Base-by-base conservation (phyloP, 2,113 vertebrate genomes). In the Struthio camelus region DNA sequence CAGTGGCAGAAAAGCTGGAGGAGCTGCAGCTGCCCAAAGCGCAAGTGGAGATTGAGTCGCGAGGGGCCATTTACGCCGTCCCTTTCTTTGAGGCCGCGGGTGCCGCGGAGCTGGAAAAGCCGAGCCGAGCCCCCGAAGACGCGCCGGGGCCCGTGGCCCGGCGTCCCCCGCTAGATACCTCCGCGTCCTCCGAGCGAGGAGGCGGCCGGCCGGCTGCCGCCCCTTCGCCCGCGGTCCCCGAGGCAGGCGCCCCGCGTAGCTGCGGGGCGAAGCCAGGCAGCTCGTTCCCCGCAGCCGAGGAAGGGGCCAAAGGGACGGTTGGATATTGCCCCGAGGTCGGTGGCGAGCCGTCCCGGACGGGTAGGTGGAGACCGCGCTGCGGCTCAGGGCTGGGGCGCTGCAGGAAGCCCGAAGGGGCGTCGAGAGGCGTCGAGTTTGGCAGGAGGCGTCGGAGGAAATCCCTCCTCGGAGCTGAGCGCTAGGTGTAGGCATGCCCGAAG, bases 21-120 rank as follows among this genome's bases (percentile, higher is more conserved):
- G 98, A 99, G 79, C 97, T 98, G 80, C 97, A 92, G 92, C 92
- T 97, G 81, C 97, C 95, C 65, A 92, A 91, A 87, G 94, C 96
- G 81, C 77, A 94, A n/a, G 85, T 95, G 94, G 98, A 98, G 72
- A 96, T 98, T 20, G 98, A 99, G 96, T 99, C 98, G 70, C 98
- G 98, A 44, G 98, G 97, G 30, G 98, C 98, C 48, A 98, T 98
- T 78, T 98, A 98, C 78, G 97, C 97, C 85, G 92, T 99, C 40
- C 98, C 98, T 80, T 73, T 98, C 92, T 86, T 96, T 86, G 89
- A 98, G 93, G 97, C 98, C 9, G 61, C 40, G 86, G 84, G n/a
- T 71, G 64, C 67, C 53, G 14, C 78, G 25, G 65, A 96, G 78
- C 50, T 94, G 94, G 82, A 96, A 94, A 90, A 96, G 95, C 89